These are phyloP conservation scores for Caenorhabditis sp. DNA, from an alignment of 2,888 invertebrate genomes.

Conservation along the genomic window DNA sequence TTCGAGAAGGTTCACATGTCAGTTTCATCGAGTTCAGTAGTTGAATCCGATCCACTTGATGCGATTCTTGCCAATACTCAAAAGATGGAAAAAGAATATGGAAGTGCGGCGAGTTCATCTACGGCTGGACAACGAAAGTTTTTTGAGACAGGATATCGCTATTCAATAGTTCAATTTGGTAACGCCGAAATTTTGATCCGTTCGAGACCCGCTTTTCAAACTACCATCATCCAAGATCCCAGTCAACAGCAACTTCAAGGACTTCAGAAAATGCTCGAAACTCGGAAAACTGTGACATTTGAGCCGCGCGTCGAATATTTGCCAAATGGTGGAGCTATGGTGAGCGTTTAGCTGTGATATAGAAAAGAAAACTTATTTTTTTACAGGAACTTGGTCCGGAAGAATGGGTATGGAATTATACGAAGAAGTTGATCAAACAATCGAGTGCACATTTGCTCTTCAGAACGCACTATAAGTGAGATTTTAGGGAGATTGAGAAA, in stretches of 20 bases:
- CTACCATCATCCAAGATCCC: too few relatives aligned
- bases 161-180: conserved; percentile 23
- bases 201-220: conserved; percentile 18
- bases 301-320: conserved; percentile 39
- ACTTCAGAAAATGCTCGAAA: neutral
- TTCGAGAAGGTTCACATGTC: neutral
- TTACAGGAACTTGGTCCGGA: conserved; percentile 16
- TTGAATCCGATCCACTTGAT: neutral
- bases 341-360: neutral
- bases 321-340: conserved; percentile 39
- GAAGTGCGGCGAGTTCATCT: neutral
- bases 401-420: conserved; percentile 39
- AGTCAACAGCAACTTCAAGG: too few relatives aligned
- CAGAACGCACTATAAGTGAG: conserved; percentile 11
- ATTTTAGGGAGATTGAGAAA: neutral
- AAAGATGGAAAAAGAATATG: conserved; percentile 6
- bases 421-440: conserved; percentile 23
- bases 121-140: neutral
- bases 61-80: conserved; percentile 2
- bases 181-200: conserved; percentile 13
- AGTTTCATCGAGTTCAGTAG: neutral
- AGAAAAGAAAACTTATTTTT: neutral
- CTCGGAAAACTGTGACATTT: conserved; percentile 10
- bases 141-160: conserved; percentile 15
- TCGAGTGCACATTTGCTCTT: conserved; percentile 23